phyloP scores from a whole-genome alignment of 2,797 vertebrate genomes.

The Neostethus bicornis region DNA sequence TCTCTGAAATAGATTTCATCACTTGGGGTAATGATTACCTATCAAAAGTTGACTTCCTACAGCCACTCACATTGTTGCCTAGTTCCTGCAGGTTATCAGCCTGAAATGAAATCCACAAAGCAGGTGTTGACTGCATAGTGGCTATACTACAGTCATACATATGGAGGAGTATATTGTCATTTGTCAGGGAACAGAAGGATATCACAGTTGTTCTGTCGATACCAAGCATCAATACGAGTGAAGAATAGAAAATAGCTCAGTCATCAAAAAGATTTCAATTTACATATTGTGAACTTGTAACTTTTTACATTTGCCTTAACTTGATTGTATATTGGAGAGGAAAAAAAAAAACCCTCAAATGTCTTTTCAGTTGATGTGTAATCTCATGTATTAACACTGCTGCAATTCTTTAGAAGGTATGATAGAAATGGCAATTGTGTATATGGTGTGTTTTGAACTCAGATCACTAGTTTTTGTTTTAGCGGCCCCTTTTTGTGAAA shows the following conservation, averaged over 20 bases:
- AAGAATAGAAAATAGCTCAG: conserved; percentile 43
- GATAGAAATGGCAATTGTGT: too few species aligned
- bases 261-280: conserved; percentile 39
- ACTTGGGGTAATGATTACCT: conserved; percentile 15
- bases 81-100: conserved; percentile 1
- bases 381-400: too few species aligned
- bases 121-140: conserved; percentile 8
- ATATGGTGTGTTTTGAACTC: too few species aligned
- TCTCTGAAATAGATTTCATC: too few species aligned
- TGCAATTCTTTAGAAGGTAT: too few species aligned
- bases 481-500: too few species aligned
- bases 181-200: conserved; percentile 28
- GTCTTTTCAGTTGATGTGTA: too few species aligned
- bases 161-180: conserved; percentile 46
- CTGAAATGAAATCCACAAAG: neutral
- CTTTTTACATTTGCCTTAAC: neutral
- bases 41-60: conserved; percentile 17
- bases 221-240: conserved; percentile 62
- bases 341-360: too few species aligned
- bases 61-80: conserved; percentile 2
- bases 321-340: neutral
- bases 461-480: too few species aligned
- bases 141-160: conserved; percentile 48
- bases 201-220: conserved; percentile 25
- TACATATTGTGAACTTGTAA: conserved; percentile 24